A percentile compares a stretch with the other conserved stretches of the same genome.
Conservation (phyloP, 2,888 invertebrate species). For the Lasioglossum lativentre region DNA sequence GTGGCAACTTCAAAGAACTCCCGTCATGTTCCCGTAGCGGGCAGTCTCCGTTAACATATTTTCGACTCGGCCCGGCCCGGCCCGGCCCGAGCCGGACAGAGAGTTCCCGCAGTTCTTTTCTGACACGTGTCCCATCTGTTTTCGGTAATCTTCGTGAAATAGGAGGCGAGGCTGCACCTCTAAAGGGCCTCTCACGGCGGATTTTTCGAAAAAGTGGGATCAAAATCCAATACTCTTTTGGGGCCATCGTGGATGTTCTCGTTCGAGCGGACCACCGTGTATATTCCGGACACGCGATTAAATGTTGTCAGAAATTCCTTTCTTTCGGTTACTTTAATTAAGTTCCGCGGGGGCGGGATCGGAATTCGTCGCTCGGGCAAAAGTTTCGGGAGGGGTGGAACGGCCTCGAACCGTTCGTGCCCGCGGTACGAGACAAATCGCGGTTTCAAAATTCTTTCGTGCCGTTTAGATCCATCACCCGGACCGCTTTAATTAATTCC, state of each 20-base stretch:
- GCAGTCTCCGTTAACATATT: constrained; percentile 46
- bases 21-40: constrained; percentile 15
- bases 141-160: constrained; percentile 49
- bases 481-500: constrained; percentile 34
- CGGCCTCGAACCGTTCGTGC: constrained; percentile 1
- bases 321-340: constrained; percentile 57
- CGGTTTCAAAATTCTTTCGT: constrained; percentile 34
- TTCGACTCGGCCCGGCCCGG: constrained; percentile 31
- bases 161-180: constrained; percentile 18
- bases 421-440: constrained; percentile 32
- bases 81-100: too few relatives aligned
- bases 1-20: constrained; percentile 49
- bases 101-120: constrained; percentile 33
- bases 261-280: not conserved
- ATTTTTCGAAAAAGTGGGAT: too few relatives aligned
- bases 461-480: not conserved
- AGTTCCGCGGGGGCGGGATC: constrained; percentile 34
- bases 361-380: constrained; percentile 34
- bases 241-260: not conserved
- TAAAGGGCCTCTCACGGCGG: too few relatives aligned
- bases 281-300: constrained; percentile 33
- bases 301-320: constrained; percentile 46
- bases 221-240: too few relatives aligned
- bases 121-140: constrained; percentile 43
- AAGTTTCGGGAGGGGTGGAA: not conserved